These are phyloP conservation scores for Alces alces DNA, from an alignment of 2,113 vertebrate species.

Conservation along the genomic window DNA sequence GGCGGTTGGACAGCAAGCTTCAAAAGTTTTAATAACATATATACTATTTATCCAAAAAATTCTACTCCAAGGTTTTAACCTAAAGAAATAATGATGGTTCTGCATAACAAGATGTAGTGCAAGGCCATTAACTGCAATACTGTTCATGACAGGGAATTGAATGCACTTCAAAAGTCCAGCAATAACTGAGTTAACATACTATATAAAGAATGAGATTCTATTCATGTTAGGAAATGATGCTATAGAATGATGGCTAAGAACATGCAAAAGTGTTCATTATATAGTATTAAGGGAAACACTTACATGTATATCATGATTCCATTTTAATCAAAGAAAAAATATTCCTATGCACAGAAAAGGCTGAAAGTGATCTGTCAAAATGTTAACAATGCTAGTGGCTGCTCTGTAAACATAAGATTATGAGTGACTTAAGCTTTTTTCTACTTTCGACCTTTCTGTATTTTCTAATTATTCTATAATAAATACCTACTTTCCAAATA, in stretches of 20 bases:
- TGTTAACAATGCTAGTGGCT: not conserved
- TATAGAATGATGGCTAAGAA: not conserved
- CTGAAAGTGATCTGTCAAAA: not conserved
- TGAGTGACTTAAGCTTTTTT: not conserved
- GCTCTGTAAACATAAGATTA: not conserved
- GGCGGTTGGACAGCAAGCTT: not conserved
- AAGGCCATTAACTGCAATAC: not conserved
- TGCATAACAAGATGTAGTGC: not conserved
- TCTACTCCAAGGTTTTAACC: not conserved
- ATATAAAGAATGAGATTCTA: not conserved
- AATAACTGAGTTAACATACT: not conserved
- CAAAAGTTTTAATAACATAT: not conserved
- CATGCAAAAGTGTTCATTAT: not conserved
- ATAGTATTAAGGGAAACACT: not conserved
- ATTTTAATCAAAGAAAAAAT: not conserved
- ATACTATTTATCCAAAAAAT: not conserved
- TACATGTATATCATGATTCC: not conserved
- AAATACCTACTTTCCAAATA: not conserved
- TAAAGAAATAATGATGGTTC: not conserved
- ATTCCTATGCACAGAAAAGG: not conserved
- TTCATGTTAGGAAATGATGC: not conserved
- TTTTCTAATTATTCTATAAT: not conserved
- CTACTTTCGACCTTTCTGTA: not conserved
- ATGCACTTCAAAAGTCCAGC: not conserved
- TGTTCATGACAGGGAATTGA: not conserved